These are phyloP conservation scores for Neolamprologus variostigma DNA, from an alignment of 2,113 vertebrate genomes.

Conservation along the genomic window DNA sequence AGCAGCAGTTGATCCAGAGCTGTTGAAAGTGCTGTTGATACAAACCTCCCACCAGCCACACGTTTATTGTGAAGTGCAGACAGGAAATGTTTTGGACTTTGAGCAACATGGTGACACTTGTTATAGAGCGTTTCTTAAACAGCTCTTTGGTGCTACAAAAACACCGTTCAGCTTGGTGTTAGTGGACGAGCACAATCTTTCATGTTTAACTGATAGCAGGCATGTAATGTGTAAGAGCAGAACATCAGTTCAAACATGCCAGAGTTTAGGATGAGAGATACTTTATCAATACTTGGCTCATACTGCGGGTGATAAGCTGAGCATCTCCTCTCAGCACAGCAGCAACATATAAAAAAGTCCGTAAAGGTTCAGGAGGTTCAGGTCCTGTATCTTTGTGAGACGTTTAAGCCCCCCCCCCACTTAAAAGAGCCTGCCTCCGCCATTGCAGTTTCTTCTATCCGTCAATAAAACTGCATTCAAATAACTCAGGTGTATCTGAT, in stretches of 20 bases:
- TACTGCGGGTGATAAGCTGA: fast-evolving
- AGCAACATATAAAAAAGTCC: not conserved
- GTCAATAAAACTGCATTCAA: too few relatives aligned
- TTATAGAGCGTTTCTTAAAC: not conserved
- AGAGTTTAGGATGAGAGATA: not conserved
- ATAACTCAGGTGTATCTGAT: too few relatives aligned
- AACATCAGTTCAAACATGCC: not conserved
- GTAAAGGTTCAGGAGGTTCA: not conserved
- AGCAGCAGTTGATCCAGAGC: not conserved
- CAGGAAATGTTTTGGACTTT: not conserved
- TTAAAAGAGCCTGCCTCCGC: too few relatives aligned
- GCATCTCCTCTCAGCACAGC: not conserved
- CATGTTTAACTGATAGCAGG: not conserved
- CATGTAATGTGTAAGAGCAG: not conserved
- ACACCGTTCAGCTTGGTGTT: not conserved
- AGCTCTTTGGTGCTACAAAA: not conserved
- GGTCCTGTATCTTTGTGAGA: not conserved
- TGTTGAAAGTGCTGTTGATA: not conserved
- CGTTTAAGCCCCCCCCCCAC: too few relatives aligned
- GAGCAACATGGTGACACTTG: not conserved
- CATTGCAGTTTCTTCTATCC: too few relatives aligned
- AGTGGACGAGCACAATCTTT: not conserved
- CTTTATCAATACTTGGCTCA: not conserved
- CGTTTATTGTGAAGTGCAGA: not conserved
- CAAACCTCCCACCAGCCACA: not conserved